These are phyloP conservation scores for Chaetodon trifascialis DNA, from an alignment of 2,113 vertebrate species.

Conservation along the genomic window DNA sequence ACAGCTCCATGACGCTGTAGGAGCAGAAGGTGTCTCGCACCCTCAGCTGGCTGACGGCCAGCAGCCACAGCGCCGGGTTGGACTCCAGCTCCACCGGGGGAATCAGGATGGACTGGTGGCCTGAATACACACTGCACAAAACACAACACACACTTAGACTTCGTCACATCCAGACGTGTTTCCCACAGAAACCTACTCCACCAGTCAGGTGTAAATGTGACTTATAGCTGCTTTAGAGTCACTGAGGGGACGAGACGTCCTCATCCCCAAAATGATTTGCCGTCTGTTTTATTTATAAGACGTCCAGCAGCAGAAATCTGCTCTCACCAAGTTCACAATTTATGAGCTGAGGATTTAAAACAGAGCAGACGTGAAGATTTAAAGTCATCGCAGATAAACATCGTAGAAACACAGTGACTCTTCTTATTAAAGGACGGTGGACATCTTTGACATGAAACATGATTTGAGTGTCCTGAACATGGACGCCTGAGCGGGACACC, in stretches of 20 bases:
- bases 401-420: background rate
- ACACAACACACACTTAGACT: slow-evolving; percentile 13
- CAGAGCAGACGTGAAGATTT: background rate
- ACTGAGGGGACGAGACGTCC: background rate
- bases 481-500: no score
- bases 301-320: slow-evolving; percentile 16
- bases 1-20: slow-evolving; percentile 99
- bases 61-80: slow-evolving; percentile 96
- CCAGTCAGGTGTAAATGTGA: slow-evolving; percentile 4
- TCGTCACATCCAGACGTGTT: no score
- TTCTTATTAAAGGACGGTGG: background rate
- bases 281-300: slow-evolving; percentile 7
- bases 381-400: background rate
- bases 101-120: slow-evolving; percentile 98
- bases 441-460: background rate
- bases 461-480: no score
- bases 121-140: slow-evolving; percentile 93
- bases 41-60: slow-evolving; percentile 98
- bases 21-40: slow-evolving; percentile 99
- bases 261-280: slow-evolving; percentile 9
- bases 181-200: background rate
- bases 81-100: slow-evolving; percentile 97
- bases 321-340: slow-evolving; percentile 29
- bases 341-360: slow-evolving; percentile 24
- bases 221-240: slow-evolving; percentile 10